Conservation (phyloP, 2,113 vertebrate species). For the Ammodytes marinus region DNA sequence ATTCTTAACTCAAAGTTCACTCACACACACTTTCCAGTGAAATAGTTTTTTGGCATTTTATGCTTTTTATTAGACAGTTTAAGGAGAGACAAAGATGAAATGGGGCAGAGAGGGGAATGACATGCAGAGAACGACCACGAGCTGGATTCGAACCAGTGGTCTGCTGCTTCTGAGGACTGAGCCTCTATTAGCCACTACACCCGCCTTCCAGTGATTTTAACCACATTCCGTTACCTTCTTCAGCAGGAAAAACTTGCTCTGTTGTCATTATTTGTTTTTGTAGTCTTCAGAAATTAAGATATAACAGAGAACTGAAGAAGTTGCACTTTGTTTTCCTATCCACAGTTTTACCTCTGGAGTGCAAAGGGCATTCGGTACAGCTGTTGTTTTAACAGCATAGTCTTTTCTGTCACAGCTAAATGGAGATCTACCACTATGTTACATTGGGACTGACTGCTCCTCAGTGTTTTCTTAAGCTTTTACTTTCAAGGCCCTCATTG, state of each 20-base stretch:
- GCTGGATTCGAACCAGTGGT: too few species aligned
- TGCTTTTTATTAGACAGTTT: too few species aligned
- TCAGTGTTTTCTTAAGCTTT: conserved; percentile 13
- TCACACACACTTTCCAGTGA: too few species aligned
- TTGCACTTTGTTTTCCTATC: neutral
- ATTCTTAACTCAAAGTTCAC: neutral
- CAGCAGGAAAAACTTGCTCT: neutral
- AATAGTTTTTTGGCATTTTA: too few species aligned
- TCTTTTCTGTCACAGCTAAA: neutral
- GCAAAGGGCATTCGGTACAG: neutral
- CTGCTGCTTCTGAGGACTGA: too few species aligned
- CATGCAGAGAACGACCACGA: too few species aligned
- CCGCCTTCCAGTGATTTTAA: neutral
- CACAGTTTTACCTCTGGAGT: neutral
- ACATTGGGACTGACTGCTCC: neutral
- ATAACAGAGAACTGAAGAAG: neutral
- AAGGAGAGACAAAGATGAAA: too few species aligned
- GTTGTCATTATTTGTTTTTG: neutral
- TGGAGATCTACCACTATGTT: conserved; percentile 13
- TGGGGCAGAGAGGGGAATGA: too few species aligned
- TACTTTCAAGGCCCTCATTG: conserved; percentile 32
- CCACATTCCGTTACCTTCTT: neutral
- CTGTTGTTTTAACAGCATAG: neutral
- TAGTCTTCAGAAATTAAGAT: too few species aligned
- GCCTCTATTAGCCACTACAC: too few species aligned